A percentile compares a stretch with the other conserved stretches of the same genome.
phyloP scores from a whole-genome alignment of 2,797 vertebrate species.

The Nannoperca australis region DNA sequence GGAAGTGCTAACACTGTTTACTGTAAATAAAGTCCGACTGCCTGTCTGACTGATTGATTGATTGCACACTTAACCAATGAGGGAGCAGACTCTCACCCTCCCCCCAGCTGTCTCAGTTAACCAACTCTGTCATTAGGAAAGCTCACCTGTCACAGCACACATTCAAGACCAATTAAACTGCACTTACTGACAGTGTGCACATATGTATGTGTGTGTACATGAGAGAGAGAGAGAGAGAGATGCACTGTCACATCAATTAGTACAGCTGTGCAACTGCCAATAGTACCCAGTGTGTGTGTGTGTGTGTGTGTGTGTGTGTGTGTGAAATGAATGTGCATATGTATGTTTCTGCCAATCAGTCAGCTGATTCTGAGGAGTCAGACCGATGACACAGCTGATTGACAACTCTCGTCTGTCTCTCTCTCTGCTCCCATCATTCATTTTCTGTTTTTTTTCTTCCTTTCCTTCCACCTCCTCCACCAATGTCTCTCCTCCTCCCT shows the following conservation, averaged over 20 bases:
- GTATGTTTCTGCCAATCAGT: conserved; percentile 14
- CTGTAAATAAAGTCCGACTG: conserved; percentile 10
- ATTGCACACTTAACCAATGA: conserved; percentile 34
- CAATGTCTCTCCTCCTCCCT: neutral
- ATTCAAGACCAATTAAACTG: conserved; percentile 40
- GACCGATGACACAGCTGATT: conserved; percentile 6
- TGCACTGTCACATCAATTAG: conserved; percentile 20
- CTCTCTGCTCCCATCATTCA: neutral
- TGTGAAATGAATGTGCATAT: neutral
- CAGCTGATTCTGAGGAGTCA: conserved; percentile 22
- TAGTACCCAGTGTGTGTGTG: neutral
- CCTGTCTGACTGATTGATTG: conserved; percentile 30
- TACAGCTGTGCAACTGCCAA: conserved; percentile 17
- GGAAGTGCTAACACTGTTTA: neutral
- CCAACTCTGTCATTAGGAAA: conserved; percentile 45
- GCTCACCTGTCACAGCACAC: conserved; percentile 50
- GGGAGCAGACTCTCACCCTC: neutral
- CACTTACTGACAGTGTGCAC: conserved; percentile 19
- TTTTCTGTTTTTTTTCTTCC: neutral
- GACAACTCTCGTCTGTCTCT: neutral
- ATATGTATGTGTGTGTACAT: neutral
- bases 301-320: conserved; percentile 5
- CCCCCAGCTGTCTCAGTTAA: conserved; percentile 30
- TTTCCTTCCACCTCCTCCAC: neutral
- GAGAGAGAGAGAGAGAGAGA: neutral